Evolutionary conservation across 2,888 invertebrate genomes (phyloP).

Genomic region (Andrena trimmerana): DNA sequence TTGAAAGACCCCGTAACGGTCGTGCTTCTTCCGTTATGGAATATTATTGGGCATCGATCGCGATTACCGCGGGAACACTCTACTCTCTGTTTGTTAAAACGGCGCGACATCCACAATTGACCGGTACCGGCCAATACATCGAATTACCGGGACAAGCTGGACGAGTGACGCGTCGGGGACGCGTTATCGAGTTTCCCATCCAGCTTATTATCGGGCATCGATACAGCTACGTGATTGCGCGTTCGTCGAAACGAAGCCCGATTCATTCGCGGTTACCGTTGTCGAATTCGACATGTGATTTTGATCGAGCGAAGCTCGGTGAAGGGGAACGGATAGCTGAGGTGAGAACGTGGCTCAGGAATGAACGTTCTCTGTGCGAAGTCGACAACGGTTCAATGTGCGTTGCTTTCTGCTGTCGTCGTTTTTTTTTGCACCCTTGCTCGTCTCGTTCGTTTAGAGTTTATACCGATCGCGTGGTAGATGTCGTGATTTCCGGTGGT

Average conservation of each 20-base stretch:
- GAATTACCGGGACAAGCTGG: constrained; percentile 39
- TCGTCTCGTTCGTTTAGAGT: not conserved
- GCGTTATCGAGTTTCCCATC: constrained; percentile 48
- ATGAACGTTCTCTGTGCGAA: not conserved
- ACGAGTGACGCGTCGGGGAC: constrained; percentile 15
- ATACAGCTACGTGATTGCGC: constrained; percentile 12
- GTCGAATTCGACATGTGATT: not conserved
- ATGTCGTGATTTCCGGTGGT: constrained; percentile 5
- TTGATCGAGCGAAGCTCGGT: not conserved
- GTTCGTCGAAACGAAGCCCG: constrained; percentile 24
- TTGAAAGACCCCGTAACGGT: not conserved
- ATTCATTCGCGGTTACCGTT: constrained; percentile 23
- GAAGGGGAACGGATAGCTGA: not conserved
- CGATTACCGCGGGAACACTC: not conserved
- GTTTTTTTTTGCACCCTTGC: not conserved
- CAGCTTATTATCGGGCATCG: constrained; percentile 45
- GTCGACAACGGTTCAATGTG: not conserved
- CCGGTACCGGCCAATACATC: constrained; percentile 27
- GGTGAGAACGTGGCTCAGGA: not conserved
- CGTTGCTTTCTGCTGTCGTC: not conserved
- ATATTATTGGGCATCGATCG: constrained; percentile 18
- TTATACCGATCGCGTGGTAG: not conserved
- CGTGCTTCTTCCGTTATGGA: not conserved
- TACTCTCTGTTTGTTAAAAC: constrained; percentile 38
- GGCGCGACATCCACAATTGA: constrained; percentile 1